Conservation (phyloP, 2,113 vertebrate genomes). For the Sander lucioperca region DNA sequence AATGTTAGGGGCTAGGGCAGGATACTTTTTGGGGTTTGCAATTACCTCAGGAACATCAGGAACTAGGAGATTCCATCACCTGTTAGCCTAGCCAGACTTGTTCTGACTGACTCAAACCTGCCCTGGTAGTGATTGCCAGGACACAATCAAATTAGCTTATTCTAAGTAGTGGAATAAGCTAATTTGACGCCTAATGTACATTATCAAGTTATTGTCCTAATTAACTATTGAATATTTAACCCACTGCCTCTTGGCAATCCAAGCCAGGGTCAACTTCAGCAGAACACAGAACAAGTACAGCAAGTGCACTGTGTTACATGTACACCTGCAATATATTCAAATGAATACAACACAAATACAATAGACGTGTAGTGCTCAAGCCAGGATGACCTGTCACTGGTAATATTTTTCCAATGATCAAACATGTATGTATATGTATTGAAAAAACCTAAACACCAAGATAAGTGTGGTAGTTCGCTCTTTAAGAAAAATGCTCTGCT, state of each 20-base stretch:
- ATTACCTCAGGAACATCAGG: conserved; percentile 30
- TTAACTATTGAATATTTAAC: conserved; percentile 24
- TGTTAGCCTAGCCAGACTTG: conserved; percentile 26
- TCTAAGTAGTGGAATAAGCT: conserved; percentile 14
- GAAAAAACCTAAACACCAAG: not conserved
- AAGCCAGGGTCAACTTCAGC: not conserved
- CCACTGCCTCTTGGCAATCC: not conserved
- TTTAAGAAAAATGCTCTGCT: not conserved
- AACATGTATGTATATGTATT: too few relatives aligned
- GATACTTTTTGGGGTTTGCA: conserved; percentile 18
- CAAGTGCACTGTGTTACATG: not conserved
- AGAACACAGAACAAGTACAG: not conserved
- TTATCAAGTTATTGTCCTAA: conserved; percentile 7
- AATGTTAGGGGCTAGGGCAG: conserved; percentile 6
- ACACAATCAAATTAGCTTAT: conserved; percentile 48
- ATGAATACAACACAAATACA: not conserved
- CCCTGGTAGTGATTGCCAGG: conserved; percentile 1
- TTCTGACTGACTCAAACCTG: conserved; percentile 31
- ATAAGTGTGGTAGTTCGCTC: not conserved
- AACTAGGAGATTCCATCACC: not conserved
- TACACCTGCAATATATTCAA: not conserved
- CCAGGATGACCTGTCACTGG: not conserved
- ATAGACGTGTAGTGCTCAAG: not conserved
- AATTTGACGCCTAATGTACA: not conserved
- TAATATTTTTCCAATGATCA: not conserved